These are phyloP conservation scores for Solenopsis invicta DNA, from an alignment of 1,140 invertebrate genomes.

Conservation along the genomic window DNA sequence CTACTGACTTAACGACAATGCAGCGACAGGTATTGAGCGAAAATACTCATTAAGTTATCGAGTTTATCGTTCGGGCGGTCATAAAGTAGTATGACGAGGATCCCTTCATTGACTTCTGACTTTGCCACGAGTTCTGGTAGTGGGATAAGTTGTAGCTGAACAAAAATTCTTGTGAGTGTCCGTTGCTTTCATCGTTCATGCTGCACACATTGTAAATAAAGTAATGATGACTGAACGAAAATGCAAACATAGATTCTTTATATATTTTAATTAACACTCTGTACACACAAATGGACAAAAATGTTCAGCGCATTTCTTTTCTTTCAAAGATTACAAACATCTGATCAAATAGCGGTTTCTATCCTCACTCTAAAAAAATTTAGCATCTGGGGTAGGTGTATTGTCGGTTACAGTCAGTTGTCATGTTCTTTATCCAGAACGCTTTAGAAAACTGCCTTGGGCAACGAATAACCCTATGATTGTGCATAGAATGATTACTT, in stretches of 20 bases:
- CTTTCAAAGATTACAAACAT: too few species aligned
- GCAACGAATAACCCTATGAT: too few species aligned
- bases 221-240: background rate
- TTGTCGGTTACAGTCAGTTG: too few species aligned
- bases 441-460: too few species aligned
- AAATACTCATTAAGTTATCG: conserved; percentile 79
- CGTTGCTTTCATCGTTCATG: background rate
- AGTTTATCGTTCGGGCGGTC: conserved; percentile 78
- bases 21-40: conserved; percentile 73
- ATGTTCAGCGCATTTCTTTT: too few species aligned
- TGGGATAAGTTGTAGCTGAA: conserved; percentile 54
- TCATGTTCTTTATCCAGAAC: too few species aligned
- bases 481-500: too few species aligned
- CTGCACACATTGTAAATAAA: background rate
- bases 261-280: background rate
- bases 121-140: conserved; percentile 14
- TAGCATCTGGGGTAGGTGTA: too few species aligned
- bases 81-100: conserved; percentile 74
- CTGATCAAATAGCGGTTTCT: too few species aligned
- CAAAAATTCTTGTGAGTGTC: conserved; percentile 41
- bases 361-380: too few species aligned
- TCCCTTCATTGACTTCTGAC: conserved; percentile 64
- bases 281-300: too few species aligned
- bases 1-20: conserved; percentile 73
- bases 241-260: background rate